Evolutionary conservation across 2,888 invertebrate species (phyloP).

Genomic region (Parasteatoda lunata): DNA sequence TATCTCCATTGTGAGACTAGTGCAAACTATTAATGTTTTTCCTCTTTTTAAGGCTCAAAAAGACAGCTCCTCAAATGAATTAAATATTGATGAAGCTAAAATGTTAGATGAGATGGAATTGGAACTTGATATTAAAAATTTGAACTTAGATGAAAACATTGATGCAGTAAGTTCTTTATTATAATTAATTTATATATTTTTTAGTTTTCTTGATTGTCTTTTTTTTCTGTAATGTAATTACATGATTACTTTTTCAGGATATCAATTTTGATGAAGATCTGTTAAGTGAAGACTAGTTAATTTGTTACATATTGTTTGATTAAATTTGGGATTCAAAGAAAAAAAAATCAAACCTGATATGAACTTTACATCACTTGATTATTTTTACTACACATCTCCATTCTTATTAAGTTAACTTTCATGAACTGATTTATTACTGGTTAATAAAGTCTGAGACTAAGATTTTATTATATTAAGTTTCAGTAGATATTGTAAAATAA

Average conservation of each 20-base stretch:
- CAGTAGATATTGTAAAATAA: not conserved
- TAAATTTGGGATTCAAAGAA: not conserved
- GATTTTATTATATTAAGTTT: not conserved
- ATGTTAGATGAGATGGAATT: conserved; percentile 82
- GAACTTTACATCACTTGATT: not conserved
- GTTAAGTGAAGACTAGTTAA: conserved; percentile 78
- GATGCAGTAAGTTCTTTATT: conserved; percentile 80
- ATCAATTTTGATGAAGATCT: conserved; percentile 84
- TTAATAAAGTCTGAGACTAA: not conserved
- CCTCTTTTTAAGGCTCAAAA: conserved; percentile 5
- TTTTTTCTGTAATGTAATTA: conserved; percentile 4
- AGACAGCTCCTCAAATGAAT: conserved; percentile 4
- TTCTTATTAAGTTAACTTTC: not conserved
- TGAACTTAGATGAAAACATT: conserved; percentile 86
- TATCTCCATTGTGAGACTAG: not conserved
- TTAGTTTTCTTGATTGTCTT: not conserved
- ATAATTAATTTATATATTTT: not conserved
- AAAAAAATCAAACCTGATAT: not conserved
- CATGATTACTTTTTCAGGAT: conserved; percentile 78
- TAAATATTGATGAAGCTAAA: conserved; percentile 73
- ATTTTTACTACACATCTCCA: not conserved
- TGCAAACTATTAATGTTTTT: too few species aligned
- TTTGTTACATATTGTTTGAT: not conserved
- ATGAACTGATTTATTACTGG: conserved; percentile 5
- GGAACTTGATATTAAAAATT: conserved; percentile 84